Evolutionary conservation across 2,888 invertebrate genomes (phyloP).

Genomic region (Gasteruption jaculator): DNA sequence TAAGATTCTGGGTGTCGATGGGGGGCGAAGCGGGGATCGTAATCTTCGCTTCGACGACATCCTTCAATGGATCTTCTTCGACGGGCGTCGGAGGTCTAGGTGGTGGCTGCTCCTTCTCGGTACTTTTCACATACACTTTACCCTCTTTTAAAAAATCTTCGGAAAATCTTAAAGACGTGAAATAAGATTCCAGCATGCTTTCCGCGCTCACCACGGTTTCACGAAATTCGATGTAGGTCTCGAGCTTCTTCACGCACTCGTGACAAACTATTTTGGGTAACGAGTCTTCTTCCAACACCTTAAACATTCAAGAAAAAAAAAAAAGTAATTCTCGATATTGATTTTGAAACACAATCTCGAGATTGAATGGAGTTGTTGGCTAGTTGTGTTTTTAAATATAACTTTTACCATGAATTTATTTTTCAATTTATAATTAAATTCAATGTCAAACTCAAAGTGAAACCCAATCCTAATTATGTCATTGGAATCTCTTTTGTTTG

Average conservation of each 20-base stretch:
- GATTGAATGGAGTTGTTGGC: neutral
- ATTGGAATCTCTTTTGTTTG: no score
- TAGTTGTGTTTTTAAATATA: neutral
- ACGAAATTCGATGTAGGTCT: constrained; percentile 61
- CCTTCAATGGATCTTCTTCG: constrained; percentile 37
- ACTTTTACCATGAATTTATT: no score
- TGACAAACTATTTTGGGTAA: constrained; percentile 67
- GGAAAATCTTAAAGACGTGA: constrained; percentile 59
- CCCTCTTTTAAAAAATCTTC: constrained; percentile 62
- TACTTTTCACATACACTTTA: constrained; percentile 53
- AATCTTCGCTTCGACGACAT: constrained; percentile 31
- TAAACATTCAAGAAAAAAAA: constrained; percentile 24
- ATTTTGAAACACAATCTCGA: neutral
- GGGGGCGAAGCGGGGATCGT: constrained; percentile 11
- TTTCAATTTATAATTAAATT: no score
- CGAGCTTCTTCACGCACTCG: constrained; percentile 61
- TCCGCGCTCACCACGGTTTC: constrained; percentile 64
- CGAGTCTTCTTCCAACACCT: constrained; percentile 66
- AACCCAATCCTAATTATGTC: no score
- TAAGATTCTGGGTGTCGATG: constrained; percentile 27
- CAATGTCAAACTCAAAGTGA: no score
- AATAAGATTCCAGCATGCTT: constrained; percentile 64
- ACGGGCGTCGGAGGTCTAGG: constrained; percentile 30
- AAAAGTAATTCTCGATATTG: constrained; percentile 2
- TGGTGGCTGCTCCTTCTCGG: constrained; percentile 42